These are phyloP conservation scores for Arvicola amphibius DNA, from an alignment of 2,797 vertebrate genomes.

Conservation along the genomic window DNA sequence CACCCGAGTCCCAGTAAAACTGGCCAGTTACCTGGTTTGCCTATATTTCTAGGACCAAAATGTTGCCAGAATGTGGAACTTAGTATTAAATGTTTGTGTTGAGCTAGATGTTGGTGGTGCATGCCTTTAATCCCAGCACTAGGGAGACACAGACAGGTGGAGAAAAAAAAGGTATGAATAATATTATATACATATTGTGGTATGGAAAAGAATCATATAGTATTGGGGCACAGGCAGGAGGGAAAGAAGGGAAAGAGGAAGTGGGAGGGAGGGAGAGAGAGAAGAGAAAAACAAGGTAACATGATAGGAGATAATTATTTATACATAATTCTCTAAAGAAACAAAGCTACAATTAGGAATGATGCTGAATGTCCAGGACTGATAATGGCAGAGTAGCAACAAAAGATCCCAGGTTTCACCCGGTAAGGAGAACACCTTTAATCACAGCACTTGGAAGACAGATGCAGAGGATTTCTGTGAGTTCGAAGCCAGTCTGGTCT, in stretches of 20 bases:
- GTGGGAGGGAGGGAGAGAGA: not conserved
- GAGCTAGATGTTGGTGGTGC: too few species aligned
- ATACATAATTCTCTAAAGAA: not conserved
- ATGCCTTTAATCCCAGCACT: too few species aligned
- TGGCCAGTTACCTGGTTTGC: not conserved
- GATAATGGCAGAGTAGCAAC: too few species aligned
- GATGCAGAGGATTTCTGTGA: not conserved
- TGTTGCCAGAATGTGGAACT: not conserved
- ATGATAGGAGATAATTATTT: not conserved
- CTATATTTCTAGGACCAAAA: not conserved
- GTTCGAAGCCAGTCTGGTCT: not conserved
- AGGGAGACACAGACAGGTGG: too few species aligned
- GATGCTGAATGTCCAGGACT: too few species aligned
- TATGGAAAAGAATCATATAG: not conserved
- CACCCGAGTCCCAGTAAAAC: not conserved
- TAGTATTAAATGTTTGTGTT: constrained; percentile 3
- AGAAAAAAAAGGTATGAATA: not conserved
- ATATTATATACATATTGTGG: not conserved
- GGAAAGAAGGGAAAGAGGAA: not conserved
- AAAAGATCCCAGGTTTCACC: not conserved
- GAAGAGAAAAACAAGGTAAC: not conserved
- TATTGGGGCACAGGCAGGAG: not conserved
- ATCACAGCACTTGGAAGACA: not conserved
- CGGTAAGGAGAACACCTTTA: not conserved
- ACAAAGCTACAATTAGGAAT: not conserved